Evolutionary conservation across 2,113 vertebrate genomes (phyloP).

Genomic region (Rhea americana): DNA sequence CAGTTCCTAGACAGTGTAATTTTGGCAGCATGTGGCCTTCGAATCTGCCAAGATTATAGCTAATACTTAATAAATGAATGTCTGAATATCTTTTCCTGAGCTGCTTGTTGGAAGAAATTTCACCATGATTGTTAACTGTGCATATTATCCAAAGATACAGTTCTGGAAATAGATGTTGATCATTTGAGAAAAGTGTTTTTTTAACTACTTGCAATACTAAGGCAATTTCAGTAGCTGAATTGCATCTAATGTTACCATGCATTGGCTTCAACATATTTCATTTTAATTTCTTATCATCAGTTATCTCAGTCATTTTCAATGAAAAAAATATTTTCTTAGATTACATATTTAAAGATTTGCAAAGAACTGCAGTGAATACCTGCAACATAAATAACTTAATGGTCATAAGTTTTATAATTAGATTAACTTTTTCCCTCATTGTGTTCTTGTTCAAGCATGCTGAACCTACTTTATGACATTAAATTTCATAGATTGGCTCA

Average conservation of each 20-base stretch:
- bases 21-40: background rate
- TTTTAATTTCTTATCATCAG: constrained; percentile 68
- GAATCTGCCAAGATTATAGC: constrained; percentile 22
- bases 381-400: constrained; percentile 57
- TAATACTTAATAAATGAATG: constrained; percentile 34
- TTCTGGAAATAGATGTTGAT: constrained; percentile 62
- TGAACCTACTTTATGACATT: constrained; percentile 50
- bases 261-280: constrained; percentile 30
- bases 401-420: constrained; percentile 54
- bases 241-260: constrained; percentile 30
- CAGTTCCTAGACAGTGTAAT: background rate
- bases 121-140: constrained; percentile 41
- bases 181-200: constrained; percentile 37
- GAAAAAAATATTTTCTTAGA: constrained; percentile 38
- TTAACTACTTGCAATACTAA: constrained; percentile 53
- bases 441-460: constrained; percentile 51
- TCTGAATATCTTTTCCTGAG: constrained; percentile 30
- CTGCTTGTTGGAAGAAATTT: constrained; percentile 24
- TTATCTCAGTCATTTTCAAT: constrained; percentile 54
- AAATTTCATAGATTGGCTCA: constrained; percentile 42
- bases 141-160: constrained; percentile 19
- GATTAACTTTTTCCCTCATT: constrained; percentile 20
- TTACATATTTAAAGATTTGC: constrained; percentile 57
- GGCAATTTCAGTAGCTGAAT: constrained; percentile 51
- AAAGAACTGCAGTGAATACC: constrained; percentile 26